Evolutionary conservation across 1,140 invertebrate genomes (phyloP).

Genomic region (Pogonomyrmex californicus): DNA sequence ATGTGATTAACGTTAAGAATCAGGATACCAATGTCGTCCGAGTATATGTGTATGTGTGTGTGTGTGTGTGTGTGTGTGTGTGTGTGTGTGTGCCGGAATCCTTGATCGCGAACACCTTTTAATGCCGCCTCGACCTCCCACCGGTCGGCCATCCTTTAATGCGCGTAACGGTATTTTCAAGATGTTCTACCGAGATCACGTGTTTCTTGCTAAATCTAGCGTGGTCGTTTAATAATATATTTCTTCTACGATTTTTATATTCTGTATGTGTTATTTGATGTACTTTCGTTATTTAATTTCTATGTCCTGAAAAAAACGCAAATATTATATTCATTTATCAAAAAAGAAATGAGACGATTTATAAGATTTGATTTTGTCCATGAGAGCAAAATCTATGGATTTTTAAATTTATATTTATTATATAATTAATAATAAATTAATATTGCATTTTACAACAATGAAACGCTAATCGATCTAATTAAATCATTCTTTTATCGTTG

Average conservation of each 20-base stretch:
- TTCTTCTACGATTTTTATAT: not conserved
- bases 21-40: slow-evolving; percentile 56
- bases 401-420: not conserved
- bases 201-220: slow-evolving; percentile 29
- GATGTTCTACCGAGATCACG: slow-evolving; percentile 13
- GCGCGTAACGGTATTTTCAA: slow-evolving; percentile 72
- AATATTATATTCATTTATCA: not conserved
- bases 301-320: not conserved
- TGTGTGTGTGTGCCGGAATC: slow-evolving; percentile 51
- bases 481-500: slow-evolving; percentile 30
- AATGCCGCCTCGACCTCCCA: slow-evolving; percentile 69
- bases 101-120: slow-evolving; percentile 73
- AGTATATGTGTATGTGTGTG: slow-evolving; percentile 13
- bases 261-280: not conserved
- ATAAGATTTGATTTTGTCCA: not conserved
- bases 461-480: slow-evolving; percentile 33
- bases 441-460: slow-evolving; percentile 30
- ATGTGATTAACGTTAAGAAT: not conserved
- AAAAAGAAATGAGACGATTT: not conserved
- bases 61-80: not conserved
- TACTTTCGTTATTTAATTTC: not conserved
- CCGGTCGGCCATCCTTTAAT: slow-evolving; percentile 67
- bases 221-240: not conserved
- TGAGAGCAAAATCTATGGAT: not conserved
- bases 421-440: slow-evolving; percentile 17